These are phyloP conservation scores for Melangyna quadrimaculata DNA, from an alignment of 2,888 invertebrate genomes.

Conservation along the genomic window DNA sequence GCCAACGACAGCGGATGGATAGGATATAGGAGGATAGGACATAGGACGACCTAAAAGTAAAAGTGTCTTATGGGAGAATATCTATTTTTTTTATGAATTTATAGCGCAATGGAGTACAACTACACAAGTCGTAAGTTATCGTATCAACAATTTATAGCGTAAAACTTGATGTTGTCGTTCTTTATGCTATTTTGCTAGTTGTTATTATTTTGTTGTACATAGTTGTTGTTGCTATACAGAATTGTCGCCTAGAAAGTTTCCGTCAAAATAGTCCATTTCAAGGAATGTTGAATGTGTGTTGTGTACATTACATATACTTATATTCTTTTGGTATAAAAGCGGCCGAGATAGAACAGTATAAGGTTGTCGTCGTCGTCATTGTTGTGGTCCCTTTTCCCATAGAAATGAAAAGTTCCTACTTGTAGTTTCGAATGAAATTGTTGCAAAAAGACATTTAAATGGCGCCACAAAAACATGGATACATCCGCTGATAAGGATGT, in stretches of 20 bases:
- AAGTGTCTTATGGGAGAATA: slow-evolving; percentile 42
- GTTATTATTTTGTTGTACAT: slow-evolving; percentile 28
- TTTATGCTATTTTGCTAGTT: slow-evolving; percentile 16
- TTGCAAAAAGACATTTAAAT: slow-evolving; percentile 66
- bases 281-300: slow-evolving; percentile 22
- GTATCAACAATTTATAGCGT: slow-evolving; percentile 72
- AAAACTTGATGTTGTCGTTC: slow-evolving; percentile 65
- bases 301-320: not conserved
- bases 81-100: slow-evolving; percentile 61
- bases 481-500: slow-evolving; percentile 68
- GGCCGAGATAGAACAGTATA: not conserved
- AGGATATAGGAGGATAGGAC: not conserved
- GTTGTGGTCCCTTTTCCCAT: slow-evolving; percentile 8
- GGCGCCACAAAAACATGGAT: slow-evolving; percentile 71
- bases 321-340: no score
- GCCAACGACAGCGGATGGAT: not conserved
- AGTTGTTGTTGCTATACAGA: slow-evolving; percentile 43
- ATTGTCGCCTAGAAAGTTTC: slow-evolving; percentile 67
- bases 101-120: slow-evolving; percentile 68
- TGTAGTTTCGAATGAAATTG: slow-evolving; percentile 66
- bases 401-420: slow-evolving; percentile 41
- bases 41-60: slow-evolving; percentile 23
- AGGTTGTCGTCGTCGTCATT: not conserved
- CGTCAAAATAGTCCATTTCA: slow-evolving; percentile 66
- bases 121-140: slow-evolving; percentile 72